A percentile compares a stretch with the other conserved stretches of the same genome.
Conservation (phyloP, 2,113 vertebrate genomes). For the Nycticebus coucang region DNA sequence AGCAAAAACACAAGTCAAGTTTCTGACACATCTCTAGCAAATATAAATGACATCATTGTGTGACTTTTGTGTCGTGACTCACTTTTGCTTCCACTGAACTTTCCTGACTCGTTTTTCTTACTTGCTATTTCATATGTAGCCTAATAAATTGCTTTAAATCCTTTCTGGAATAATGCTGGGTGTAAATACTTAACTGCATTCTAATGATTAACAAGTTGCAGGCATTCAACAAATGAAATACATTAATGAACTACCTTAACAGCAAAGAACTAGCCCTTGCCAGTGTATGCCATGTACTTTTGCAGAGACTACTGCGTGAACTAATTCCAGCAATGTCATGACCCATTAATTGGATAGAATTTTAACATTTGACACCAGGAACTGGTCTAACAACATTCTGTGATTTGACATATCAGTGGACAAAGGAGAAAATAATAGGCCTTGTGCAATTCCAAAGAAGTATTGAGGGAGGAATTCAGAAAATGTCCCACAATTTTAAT, state of each 20-base stretch:
- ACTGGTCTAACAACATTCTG: constrained; percentile 71
- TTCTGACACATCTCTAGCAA: not conserved
- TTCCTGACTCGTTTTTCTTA: not conserved
- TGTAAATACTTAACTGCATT: not conserved
- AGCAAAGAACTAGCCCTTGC: not conserved
- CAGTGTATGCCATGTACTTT: not conserved
- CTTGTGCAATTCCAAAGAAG: constrained; percentile 46
- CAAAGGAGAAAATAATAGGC: constrained; percentile 58
- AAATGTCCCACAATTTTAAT: not conserved
- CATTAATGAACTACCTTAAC: not conserved
- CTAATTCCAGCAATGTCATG: constrained; percentile 42
- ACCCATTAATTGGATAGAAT: constrained; percentile 65
- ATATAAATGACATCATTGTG: constrained; percentile 16
- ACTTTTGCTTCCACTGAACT: not conserved
- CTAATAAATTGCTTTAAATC: not conserved
- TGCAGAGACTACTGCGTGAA: not conserved
- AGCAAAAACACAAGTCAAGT: not conserved
- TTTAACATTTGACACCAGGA: constrained; percentile 71
- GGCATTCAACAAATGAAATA: not conserved
- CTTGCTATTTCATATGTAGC: not conserved
- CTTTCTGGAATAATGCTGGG: not conserved
- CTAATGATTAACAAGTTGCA: not conserved
- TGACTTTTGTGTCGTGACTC: constrained; percentile 2
- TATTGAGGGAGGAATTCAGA: constrained; percentile 26
- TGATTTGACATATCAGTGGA: constrained; percentile 68